These are phyloP conservation scores for Melipona beecheii DNA, from an alignment of 2,888 invertebrate genomes.

Conservation along the genomic window DNA sequence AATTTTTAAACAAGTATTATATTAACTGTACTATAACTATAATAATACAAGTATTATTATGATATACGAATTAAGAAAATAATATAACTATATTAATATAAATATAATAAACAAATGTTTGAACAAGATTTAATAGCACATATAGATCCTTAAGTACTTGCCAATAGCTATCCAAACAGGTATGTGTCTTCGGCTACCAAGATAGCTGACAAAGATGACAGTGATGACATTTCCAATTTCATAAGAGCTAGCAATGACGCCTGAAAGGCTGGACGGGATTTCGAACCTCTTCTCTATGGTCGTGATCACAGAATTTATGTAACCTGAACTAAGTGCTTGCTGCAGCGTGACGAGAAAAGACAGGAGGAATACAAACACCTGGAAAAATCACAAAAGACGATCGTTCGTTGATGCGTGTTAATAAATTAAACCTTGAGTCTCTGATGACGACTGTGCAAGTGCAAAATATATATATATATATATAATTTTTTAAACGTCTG, in stretches of 20 bases:
- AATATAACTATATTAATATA: no score
- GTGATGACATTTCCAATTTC: conserved; percentile 98
- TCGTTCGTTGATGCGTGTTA: conserved; percentile 18
- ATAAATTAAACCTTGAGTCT: conserved; percentile 1
- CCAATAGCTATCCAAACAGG: conserved; percentile 98
- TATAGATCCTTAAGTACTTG: conserved; percentile 79
- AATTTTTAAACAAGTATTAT: no score
- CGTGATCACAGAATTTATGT: conserved; percentile 97
- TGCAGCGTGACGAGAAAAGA: conserved; percentile 96
- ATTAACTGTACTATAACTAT: no score
- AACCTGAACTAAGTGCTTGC: conserved; percentile 95
- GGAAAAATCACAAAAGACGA: conserved; percentile 77
- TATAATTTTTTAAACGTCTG: neutral
- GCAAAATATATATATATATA: neutral
- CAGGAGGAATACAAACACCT: conserved; percentile 95
- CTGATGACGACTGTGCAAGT: neutral
- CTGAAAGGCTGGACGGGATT: conserved; percentile 96
- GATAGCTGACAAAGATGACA: conserved; percentile 97
- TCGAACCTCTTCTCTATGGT: conserved; percentile 98
- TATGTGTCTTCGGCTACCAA: conserved; percentile 96
- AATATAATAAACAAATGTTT: no score
- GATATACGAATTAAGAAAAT: no score
- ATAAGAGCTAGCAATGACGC: conserved; percentile 96
- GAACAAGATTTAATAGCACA: no score
- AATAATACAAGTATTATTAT: no score